Conservation (phyloP, 2,113 vertebrate genomes). For the Amphiprion percula region DNA sequence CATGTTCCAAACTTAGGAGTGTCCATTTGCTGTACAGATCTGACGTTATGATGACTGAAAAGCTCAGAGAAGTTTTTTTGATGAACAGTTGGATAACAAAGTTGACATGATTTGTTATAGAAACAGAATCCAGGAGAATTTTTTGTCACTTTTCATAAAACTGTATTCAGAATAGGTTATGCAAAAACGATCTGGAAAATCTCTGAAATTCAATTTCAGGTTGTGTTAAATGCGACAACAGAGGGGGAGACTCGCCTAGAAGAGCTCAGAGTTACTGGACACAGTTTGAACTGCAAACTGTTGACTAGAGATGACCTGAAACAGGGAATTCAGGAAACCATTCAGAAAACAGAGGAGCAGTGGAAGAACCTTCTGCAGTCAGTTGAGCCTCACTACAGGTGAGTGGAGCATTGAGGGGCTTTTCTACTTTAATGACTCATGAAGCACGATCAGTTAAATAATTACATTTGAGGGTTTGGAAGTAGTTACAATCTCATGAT, state of each 20-base stretch:
- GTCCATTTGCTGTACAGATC: constrained; percentile 23
- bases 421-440: not conserved
- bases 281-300: not conserved
- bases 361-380: constrained; percentile 5
- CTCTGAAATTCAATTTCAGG: constrained; percentile 31
- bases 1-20: constrained; percentile 51
- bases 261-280: constrained; percentile 21
- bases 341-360: constrained; percentile 22
- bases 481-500: constrained; percentile 4
- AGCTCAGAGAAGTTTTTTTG: not conserved
- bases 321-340: constrained; percentile 32
- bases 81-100: not conserved
- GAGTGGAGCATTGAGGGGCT: not conserved
- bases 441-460: not conserved
- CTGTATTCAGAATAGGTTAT: constrained; percentile 9
- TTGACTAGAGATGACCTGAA: constrained; percentile 33
- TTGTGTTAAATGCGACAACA: not conserved
- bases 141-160: not conserved
- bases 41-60: not conserved
- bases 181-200: not conserved
- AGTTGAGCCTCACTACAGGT: constrained; percentile 34
- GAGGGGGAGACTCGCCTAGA: constrained; percentile 14
- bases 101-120: not conserved
- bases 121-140: not conserved
- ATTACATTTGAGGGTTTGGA: not conserved